Evolutionary conservation across 1,140 invertebrate species (phyloP), one percentile per base, ranked within the genome.

Genomic region (Diploscapter pachys): DNA sequence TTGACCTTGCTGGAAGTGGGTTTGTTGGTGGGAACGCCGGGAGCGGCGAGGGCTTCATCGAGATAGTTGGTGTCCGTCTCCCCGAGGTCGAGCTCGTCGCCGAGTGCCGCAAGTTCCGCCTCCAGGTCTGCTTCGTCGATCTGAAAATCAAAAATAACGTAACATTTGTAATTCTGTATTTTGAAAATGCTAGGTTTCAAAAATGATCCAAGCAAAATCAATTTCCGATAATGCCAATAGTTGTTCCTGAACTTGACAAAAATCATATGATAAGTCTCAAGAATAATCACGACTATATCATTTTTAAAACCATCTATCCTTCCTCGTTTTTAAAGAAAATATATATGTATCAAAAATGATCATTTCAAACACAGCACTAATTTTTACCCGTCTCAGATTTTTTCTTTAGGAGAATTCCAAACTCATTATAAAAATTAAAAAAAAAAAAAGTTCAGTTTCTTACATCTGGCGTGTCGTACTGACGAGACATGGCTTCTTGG

Each of bases 91-190:
- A 98, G 91, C 87, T 98, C 96, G 88, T 98, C 95, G 65, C 94
- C 91, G 52, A 99, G 88, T 48, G 95, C 95, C 89, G 97, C 96
- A 49, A 99, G 88, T 87, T 99, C 96, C 67, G 76, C 96, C 80
- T 94, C 93, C 49, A 99, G 87, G 86, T 99, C 97, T 88, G 95
- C 94, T 79, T 99, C 97, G 88, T 99, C 96, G 72, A 99, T 85
- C 81, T 82, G 54, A 63, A 82, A 62, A 50, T 48, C 51, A 66
- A 68, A 49, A n/a, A 31, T 31, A 31, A 31, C 31, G 31, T 31
- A 31, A 31, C 31, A 31, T 31, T 13, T 2, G 57, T 59, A 59
- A 59, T 59, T 59, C 11, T 11, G 11, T 11, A 11, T 11, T 11
- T 59, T 11, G 57, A 59, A 11, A 13, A 59, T 13, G 57, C 2